Base-by-base conservation (phyloP, 2,797 vertebrate genomes). In the Pristis pectinata region DNA sequence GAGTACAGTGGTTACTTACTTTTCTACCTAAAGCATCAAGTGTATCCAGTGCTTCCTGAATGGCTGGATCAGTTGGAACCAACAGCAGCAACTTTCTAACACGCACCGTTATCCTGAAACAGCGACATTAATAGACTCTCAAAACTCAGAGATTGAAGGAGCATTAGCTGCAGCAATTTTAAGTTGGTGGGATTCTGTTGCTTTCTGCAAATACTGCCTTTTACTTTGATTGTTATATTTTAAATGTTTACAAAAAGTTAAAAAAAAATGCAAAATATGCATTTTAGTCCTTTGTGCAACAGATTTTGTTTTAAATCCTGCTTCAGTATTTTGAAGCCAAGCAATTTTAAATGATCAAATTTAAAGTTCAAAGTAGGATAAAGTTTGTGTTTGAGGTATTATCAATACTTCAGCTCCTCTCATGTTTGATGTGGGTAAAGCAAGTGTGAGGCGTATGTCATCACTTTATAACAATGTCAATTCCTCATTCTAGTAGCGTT, bases 41-140 rank as follows among this genome's bases (percentile, higher is more conserved):
- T 17, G 97, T 97, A 96, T 99, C 99, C 4, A 99, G 98, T 95
- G 99, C 99, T 95, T 99, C 99, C 96, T 99, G 99, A 96, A 99
- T 99, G 95, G 99, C 99, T 15, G 99, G 99, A 95, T 99, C 99
- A 94, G 99, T 99, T 61, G 99, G 99, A 96, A 99, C 99, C 74
- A 99, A 96, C 64, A 99, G 98, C 94, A 99, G 97, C 95, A 99
- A 98, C 95, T 99, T 99, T 95, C 99, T 97, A 95, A 99, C 99
- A 83, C 99, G 97, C n/a, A 99, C 96, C 0, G 99, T 99, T 96
- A 99, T 99, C 97, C 99, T 99, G 96, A 56, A 94, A 85, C 79
- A 85, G 2, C 15, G 49, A 41, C 59, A 41, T 64, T 41, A 91
- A 61, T 7, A 91, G 17, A 37, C 22, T 61, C n/a, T 61, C 0